A percentile compares a stretch with the other conserved stretches of the same genome.
Conservation (phyloP, 2,797 vertebrate species). For the Anabacerthia variegaticeps region DNA sequence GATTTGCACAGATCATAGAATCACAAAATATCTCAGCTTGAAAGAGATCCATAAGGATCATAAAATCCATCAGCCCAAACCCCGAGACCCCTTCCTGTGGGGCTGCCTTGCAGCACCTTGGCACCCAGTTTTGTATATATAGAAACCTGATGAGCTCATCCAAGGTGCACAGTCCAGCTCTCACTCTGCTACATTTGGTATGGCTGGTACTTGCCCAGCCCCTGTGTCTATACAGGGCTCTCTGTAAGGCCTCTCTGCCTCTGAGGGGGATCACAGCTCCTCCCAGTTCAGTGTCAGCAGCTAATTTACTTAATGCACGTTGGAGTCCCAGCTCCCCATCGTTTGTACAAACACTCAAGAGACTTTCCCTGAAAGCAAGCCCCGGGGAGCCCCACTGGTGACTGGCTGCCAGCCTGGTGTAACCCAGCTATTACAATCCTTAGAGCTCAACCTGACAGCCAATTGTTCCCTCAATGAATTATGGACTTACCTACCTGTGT, state of each 20-base stretch:
- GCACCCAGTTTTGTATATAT: background rate
- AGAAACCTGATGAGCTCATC: background rate
- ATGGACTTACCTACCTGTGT: background rate
- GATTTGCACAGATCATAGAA: background rate
- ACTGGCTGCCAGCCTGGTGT: background rate
- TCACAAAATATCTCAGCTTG: background rate
- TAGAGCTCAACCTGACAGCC: background rate
- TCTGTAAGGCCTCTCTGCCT: background rate
- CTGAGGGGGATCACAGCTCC: background rate
- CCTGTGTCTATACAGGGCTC: background rate
- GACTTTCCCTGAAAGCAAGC: background rate
- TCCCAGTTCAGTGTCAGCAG: background rate
- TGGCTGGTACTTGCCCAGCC: background rate
- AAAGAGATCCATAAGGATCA: background rate
- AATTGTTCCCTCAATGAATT: fast-evolving
- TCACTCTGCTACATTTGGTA: background rate
- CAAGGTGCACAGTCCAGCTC: background rate
- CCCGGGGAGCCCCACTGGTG: background rate
- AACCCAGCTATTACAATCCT: background rate
- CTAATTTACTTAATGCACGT: background rate
- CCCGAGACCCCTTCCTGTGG: background rate
- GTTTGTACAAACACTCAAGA: background rate
- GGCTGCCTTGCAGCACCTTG: background rate
- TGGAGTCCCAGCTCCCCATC: background rate
- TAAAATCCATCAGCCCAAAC: background rate